Evolutionary conservation across 2,113 vertebrate species (phyloP), one percentile per base, ranked within the genome.

Genomic region (Chunga burmeisteri): DNA sequence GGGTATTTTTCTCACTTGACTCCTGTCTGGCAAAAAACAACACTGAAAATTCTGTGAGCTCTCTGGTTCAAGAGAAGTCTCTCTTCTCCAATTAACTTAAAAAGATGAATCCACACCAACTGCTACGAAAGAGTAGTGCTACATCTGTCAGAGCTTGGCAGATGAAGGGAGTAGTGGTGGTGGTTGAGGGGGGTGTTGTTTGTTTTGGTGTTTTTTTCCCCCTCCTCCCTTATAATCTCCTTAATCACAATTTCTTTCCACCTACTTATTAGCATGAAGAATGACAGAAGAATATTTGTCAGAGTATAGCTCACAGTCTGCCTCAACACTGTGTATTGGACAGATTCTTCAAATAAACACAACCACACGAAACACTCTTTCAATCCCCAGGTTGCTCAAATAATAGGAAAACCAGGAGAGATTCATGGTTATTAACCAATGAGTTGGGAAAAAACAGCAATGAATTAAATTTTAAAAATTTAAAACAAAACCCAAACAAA

Each of bases 1-100:
- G 12, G 14, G 1, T 13, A 86, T 25, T 87, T 70, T 52, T 49
- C 0, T 6, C 0, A 0, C 13, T 42, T 56, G n/a, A 14, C 15
- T 79, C 40, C 27, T 67, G 59, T 18, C 38, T 36, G 14, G 27
- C 26, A 77, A 62, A 50, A 84, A 23, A 12, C 21, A 6, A 9
- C 2, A 89, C 38, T 38, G 25, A 13, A 73, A 75, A 81, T 32
- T 61, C 32, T 80, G 36, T 3, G 1, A 73, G n/a, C 9, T 46
- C 32, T 80, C 49, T 53, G 21, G 18, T 73, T 84, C 55, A 73
- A 77, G 18, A 77, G 26, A 80, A 53, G 20, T 11, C 14, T 56
- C 30, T 70, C 44, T 59, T 46, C 19, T 38, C 26, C 22, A 63
- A 5, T 49, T 53, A 44, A 73, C 5, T 46, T 46, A 15, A 23